Conservation (phyloP, 2,797 vertebrate species). For the Petrocephalus sullivani region DNA sequence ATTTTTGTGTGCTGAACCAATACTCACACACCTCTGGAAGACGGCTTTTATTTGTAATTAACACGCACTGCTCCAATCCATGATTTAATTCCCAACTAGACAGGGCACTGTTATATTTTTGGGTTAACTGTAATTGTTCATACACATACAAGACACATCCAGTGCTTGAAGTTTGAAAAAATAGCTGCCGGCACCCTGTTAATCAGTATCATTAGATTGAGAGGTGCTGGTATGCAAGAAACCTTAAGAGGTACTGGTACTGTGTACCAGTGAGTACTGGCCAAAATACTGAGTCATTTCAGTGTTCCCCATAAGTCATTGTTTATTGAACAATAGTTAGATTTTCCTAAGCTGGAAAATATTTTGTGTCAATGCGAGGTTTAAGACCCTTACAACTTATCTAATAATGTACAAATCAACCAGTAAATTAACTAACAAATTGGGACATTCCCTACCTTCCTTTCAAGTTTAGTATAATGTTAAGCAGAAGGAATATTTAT, state of each 20-base stretch:
- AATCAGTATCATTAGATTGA: neutral
- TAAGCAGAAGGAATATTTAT: neutral
- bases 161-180: neutral
- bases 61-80: constrained; percentile 17
- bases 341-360: neutral
- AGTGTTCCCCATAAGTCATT: neutral
- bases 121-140: constrained; percentile 45
- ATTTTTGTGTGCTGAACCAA: constrained; percentile 43
- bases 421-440: neutral
- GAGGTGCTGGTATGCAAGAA: neutral
- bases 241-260: neutral
- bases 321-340: neutral
- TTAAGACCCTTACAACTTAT: neutral
- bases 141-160: neutral
- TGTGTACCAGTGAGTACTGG: neutral
- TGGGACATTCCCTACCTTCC: neutral
- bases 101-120: constrained; percentile 43
- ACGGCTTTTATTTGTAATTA: constrained; percentile 42
- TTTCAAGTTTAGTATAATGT: neutral
- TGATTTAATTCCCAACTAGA: constrained; percentile 38
- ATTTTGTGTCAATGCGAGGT: neutral
- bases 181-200: neutral
- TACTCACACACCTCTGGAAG: constrained; percentile 39
- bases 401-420: neutral
- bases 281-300: neutral